Base-by-base conservation (phyloP, 2,113 vertebrate species). In the Apteryx mantelli region DNA sequence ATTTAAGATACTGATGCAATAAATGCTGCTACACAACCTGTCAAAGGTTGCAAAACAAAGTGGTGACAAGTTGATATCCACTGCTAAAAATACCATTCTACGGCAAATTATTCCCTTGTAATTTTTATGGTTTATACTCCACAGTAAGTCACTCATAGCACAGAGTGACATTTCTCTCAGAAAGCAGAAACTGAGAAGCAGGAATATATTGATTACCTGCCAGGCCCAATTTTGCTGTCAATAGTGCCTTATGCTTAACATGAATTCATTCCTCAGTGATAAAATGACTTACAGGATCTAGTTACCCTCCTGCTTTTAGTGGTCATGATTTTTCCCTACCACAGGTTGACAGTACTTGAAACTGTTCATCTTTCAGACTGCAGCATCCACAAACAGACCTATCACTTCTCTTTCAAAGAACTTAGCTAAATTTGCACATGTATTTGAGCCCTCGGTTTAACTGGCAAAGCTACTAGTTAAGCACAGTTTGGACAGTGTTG, bases 151-250 rank as follows among this genome's bases (percentile, higher is more conserved):
- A 5, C 46, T 68, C 74, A 17, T 19, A 70, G 52, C 16, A 60
- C 50, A 44, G 52, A 82, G 21, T 0, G 0, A 53, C 0, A 0
- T 30, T 63, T 77, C 50, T 81, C 55, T 81, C 73, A 73, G 66
- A 95, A 91, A 63, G 52, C 19, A 88, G 52, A 78, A 26, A 30
- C 55, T 48, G 9, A 95, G 55, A 87, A 84, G 52, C 24, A 94
- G 65, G 25, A 11, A 60, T 13, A 9, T 26, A 85, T 14, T 86
- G 71, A 88, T 92, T 46, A 82, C 38, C 44, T 76, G 76, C 46
- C 77, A 88, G 64, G 26, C 66, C 16, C 13, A 76, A 58, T 92
- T 95, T 52, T 68, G 61, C 66, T 84, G 36, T 66, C 52, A 95
- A 40, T 19, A 50, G 20, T 77, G 34, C 16, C 36, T 80, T 56